Conservation (phyloP, 2,888 invertebrate species). For the Campopleginae sp. region DNA sequence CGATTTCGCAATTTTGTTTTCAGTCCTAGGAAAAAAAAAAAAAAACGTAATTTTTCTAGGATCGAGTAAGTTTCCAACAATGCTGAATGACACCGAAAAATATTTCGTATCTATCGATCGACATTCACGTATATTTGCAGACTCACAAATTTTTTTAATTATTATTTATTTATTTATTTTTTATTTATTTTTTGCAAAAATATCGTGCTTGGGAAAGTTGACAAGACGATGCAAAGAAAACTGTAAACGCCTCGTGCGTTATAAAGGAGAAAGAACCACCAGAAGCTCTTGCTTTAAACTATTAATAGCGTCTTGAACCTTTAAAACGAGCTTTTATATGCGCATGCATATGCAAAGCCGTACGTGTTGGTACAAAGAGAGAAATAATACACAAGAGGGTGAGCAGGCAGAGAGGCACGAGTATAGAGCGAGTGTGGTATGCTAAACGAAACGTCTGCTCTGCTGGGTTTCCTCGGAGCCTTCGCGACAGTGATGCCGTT, state of each 20-base stretch:
- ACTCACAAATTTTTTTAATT: background rate
- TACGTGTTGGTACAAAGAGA: background rate
- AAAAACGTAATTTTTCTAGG: too few relatives aligned
- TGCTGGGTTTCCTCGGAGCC: slow-evolving; percentile 8
- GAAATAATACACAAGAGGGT: background rate
- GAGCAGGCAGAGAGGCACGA: slow-evolving; percentile 11
- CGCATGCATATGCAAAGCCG: background rate
- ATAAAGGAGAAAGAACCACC: slow-evolving; percentile 20
- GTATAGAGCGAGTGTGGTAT: slow-evolving; percentile 14
- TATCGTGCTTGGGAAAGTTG: background rate
- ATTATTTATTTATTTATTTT: too few relatives aligned
- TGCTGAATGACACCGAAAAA: too few relatives aligned
- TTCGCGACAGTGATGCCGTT: slow-evolving; percentile 33
- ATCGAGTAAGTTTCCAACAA: too few relatives aligned
- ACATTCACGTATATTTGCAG: too few relatives aligned
- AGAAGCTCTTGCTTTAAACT: slow-evolving; percentile 46
- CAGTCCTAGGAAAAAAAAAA: too few relatives aligned
- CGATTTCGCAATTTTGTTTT: too few relatives aligned
- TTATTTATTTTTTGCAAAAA: background rate
- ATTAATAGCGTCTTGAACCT: slow-evolving; percentile 59
- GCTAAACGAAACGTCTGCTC: slow-evolving; percentile 22
- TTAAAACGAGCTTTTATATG: slow-evolving; percentile 25
- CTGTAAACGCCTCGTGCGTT: background rate
- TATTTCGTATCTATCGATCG: too few relatives aligned
- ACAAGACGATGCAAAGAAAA: background rate